Conservation (phyloP, 2,113 vertebrate species). For the Caranx ignobilis region DNA sequence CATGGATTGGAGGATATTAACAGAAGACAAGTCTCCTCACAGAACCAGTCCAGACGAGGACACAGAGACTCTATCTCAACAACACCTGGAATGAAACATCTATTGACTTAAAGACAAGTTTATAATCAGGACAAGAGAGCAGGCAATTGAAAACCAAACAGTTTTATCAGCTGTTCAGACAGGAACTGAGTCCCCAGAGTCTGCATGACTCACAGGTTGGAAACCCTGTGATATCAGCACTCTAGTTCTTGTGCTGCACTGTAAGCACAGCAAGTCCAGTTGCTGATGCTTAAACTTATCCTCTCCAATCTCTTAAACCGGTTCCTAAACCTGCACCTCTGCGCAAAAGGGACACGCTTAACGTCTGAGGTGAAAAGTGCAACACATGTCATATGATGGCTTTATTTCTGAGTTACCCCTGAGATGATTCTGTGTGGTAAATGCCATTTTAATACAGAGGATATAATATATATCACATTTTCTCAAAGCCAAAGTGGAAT, state of each 20-base stretch:
- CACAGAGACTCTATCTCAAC: not conserved
- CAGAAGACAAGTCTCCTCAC: not conserved
- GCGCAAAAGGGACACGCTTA: not conserved
- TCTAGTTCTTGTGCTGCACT: constrained; percentile 19
- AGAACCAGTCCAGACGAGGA: not conserved
- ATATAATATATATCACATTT: too few relatives aligned
- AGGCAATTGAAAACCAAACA: not conserved
- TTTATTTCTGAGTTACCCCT: not conserved
- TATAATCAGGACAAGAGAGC: constrained; percentile 11
- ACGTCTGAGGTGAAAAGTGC: not conserved
- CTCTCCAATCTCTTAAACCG: constrained; percentile 17
- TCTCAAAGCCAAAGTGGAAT: not conserved
- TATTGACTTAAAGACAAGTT: not conserved
- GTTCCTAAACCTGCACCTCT: not conserved
- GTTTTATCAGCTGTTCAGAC: constrained; percentile 42
- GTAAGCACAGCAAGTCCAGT: constrained; percentile 1
- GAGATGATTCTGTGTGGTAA: not conserved
- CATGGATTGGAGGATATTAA: not conserved
- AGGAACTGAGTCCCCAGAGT: constrained; percentile 3
- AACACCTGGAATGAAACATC: constrained; percentile 9
- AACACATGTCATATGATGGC: not conserved
- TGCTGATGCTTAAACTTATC: constrained; percentile 25
- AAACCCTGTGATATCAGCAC: constrained; percentile 28
- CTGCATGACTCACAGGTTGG: constrained; percentile 2
- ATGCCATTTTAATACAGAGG: too few relatives aligned